Conservation (phyloP, 1,140 invertebrate genomes). For the Neelides sp. region DNA sequence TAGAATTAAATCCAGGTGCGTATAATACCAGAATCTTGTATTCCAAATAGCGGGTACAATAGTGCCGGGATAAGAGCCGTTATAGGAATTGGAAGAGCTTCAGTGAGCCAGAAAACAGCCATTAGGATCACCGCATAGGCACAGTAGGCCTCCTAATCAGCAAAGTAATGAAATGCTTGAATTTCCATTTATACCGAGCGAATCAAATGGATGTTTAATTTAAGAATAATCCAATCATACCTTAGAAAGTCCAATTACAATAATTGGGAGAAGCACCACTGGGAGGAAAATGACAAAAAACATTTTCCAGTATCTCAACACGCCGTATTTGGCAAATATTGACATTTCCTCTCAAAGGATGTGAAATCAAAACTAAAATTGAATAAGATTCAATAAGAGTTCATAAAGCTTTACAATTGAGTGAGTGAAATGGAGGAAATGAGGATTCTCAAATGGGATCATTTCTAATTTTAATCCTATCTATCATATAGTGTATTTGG, state of each 20-base stretch:
- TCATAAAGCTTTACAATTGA: too few species aligned
- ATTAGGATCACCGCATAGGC: constrained; percentile 40
- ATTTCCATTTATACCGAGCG: not conserved
- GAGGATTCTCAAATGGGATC: too few species aligned
- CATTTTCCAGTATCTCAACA: constrained; percentile 15
- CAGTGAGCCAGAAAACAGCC: constrained; percentile 44
- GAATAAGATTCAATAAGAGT: too few species aligned
- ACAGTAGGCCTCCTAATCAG: constrained; percentile 34
- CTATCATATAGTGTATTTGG: too few species aligned
- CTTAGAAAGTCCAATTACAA: not conserved
- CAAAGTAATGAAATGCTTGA: not conserved
- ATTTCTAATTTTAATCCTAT: too few species aligned
- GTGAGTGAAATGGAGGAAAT: too few species aligned
- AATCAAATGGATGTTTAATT: not conserved
- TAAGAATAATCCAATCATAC: not conserved
- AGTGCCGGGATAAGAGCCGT: constrained; percentile 42
- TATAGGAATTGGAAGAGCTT: constrained; percentile 42
- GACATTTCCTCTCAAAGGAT: too few species aligned
- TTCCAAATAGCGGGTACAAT: constrained; percentile 39
- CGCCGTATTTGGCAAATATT: too few species aligned
- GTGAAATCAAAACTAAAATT: too few species aligned
- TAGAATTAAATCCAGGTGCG: too few species aligned
- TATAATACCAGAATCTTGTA: constrained; percentile 34
- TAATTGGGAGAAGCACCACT: constrained; percentile 10
- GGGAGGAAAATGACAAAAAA: constrained; percentile 11